These are phyloP conservation scores for Lophura swinhoii DNA, from an alignment of 2,797 vertebrate species.

Conservation along the genomic window DNA sequence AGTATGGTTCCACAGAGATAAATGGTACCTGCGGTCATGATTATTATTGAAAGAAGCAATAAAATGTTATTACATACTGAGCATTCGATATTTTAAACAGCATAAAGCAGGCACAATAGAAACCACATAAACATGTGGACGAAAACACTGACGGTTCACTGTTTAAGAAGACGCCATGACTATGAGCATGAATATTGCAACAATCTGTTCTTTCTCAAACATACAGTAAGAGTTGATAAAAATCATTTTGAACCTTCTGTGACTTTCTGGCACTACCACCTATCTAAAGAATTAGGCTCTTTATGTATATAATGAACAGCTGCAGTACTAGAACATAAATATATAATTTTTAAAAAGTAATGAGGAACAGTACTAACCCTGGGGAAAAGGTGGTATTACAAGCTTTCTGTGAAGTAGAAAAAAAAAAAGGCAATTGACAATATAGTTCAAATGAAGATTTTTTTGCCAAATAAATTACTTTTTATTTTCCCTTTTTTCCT, in stretches of 20 bases:
- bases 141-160: slow-evolving; percentile 29
- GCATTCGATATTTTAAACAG: neutral
- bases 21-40: neutral
- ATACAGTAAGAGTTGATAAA: slow-evolving; percentile 60
- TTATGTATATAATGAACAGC: slow-evolving; percentile 36
- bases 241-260: slow-evolving; percentile 75
- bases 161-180: slow-evolving; percentile 34
- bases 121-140: neutral
- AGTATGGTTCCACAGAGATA: neutral
- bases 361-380: neutral
- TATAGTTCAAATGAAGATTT: neutral
- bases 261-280: slow-evolving; percentile 60
- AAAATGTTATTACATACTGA: neutral
- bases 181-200: slow-evolving; percentile 57
- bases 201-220: slow-evolving; percentile 71
- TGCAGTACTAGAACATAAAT: slow-evolving; percentile 41
- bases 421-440: neutral
- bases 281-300: slow-evolving; percentile 57
- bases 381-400: neutral
- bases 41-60: neutral
- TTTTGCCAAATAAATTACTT: neutral
- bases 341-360: neutral
- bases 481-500: neutral
- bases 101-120: neutral
- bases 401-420: neutral